Conservation (phyloP, 2,113 vertebrate species). For the Microtus pennsylvanicus region DNA sequence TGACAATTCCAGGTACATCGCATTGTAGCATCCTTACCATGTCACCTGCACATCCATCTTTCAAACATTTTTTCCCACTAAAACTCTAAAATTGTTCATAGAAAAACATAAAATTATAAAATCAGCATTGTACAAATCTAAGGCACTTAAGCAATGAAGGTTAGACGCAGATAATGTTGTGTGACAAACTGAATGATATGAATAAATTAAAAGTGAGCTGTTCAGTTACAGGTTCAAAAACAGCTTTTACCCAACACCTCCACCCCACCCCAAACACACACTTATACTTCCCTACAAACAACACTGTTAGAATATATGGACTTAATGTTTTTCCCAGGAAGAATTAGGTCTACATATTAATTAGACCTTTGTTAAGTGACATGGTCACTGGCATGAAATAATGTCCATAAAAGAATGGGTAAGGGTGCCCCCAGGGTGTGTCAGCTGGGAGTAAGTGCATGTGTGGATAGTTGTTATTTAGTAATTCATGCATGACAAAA, state of each 20-base stretch:
- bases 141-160: slow-evolving; percentile 14
- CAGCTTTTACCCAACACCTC: neutral
- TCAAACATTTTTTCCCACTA: slow-evolving; percentile 81
- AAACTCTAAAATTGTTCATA: slow-evolving; percentile 75
- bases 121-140: slow-evolving; percentile 19
- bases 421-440: neutral
- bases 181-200: slow-evolving; percentile 33
- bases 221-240: neutral
- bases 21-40: slow-evolving; percentile 80
- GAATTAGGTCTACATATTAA: neutral
- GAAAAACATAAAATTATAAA: slow-evolving; percentile 37
- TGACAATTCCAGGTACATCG: slow-evolving; percentile 79
- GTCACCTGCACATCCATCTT: slow-evolving; percentile 78
- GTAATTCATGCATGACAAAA: slow-evolving; percentile 32
- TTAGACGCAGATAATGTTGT: slow-evolving; percentile 5
- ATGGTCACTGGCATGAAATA: neutral
- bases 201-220: slow-evolving; percentile 17
- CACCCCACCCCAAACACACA: rapidly evolving
- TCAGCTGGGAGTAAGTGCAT: neutral
- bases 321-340: neutral
- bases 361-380: neutral
- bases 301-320: neutral
- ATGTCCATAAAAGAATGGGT: neutral
- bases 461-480: neutral
- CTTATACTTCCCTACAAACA: neutral